Percentiles rank a stretch among this genome's conserved stretches.
These are phyloP conservation scores for Drosophila colorata DNA, from an alignment of 2,888 invertebrate genomes.

Conservation along the genomic window DNA sequence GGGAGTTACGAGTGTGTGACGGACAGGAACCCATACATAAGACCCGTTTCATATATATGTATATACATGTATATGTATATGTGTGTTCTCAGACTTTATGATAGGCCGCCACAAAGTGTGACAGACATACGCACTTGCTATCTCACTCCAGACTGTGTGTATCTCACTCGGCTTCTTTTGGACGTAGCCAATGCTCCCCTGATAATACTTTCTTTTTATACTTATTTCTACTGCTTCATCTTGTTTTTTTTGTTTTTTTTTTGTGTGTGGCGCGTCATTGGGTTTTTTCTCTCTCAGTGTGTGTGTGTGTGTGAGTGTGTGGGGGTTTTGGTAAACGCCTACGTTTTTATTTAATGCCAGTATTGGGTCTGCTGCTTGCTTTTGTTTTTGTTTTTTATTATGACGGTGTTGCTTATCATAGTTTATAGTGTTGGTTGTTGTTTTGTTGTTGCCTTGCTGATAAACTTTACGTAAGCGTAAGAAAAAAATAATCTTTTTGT, in stretches of 20 bases:
- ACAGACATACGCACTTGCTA: constrained; percentile 31
- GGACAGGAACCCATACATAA: constrained; percentile 42
- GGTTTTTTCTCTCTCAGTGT: constrained; percentile 18
- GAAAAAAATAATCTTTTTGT: constrained; percentile 33
- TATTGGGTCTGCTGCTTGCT: constrained; percentile 28
- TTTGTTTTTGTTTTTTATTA: constrained; percentile 45
- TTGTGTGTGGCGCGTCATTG: constrained; percentile 32
- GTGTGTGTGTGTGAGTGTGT: constrained; percentile 18
- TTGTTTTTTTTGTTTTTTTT: constrained; percentile 12
- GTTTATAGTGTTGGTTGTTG: constrained; percentile 60
- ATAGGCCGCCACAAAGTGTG: constrained; percentile 54
- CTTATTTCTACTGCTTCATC: neutral
- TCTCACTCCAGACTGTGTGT: constrained; percentile 30
- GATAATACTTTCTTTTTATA: constrained; percentile 57
- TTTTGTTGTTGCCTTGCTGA: constrained; percentile 52
- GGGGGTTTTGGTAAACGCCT: constrained; percentile 73
- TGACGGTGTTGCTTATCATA: constrained; percentile 75
- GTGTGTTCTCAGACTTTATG: constrained; percentile 39
- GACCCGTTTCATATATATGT: neutral
- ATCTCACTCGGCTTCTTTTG: constrained; percentile 15
- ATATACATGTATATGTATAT: neutral
- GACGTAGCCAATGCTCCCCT: constrained; percentile 46
- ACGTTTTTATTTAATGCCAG: constrained; percentile 76
- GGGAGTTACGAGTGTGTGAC: constrained; percentile 76
- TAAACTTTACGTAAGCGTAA: constrained; percentile 63